Percentiles rank a stretch among this genome's conserved stretches.
phyloP scores from a whole-genome alignment of 2,797 vertebrate genomes.

The Gambelia wislizenii region DNA sequence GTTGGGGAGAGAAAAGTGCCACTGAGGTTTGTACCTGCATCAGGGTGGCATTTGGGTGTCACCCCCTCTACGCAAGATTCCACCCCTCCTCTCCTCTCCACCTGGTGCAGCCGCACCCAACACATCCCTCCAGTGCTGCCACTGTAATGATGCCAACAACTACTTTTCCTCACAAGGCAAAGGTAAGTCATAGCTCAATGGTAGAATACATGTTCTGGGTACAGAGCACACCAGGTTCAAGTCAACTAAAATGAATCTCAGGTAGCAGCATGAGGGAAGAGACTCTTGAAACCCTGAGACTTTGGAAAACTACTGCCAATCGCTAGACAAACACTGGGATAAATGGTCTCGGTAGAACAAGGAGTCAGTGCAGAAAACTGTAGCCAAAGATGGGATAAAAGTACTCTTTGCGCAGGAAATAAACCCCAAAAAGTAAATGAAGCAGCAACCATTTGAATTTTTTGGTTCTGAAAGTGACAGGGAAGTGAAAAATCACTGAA shows the following conservation, averaged over 20 bases:
- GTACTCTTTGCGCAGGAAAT: conserved; percentile 16
- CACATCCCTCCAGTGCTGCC: too few relatives aligned
- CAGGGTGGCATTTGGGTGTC: too few relatives aligned
- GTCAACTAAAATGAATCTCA: background rate
- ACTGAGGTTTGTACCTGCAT: too few relatives aligned
- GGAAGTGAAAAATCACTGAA: conserved; percentile 42
- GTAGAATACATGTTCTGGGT: background rate
- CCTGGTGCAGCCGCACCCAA: too few relatives aligned
- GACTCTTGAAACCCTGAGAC: background rate
- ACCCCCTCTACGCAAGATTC: too few relatives aligned
- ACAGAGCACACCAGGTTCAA: background rate
- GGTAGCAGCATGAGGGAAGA: background rate
- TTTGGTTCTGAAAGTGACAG: background rate
- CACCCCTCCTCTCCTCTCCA: too few relatives aligned
- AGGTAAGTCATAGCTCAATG: background rate
- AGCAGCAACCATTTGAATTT: background rate
- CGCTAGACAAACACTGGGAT: background rate
- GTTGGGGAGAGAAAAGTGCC: too few relatives aligned
- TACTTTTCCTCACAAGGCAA: background rate
- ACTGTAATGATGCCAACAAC: too few relatives aligned
- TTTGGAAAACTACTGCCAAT: background rate
- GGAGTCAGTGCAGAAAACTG: background rate
- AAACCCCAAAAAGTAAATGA: conserved; percentile 16
- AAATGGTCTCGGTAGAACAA: background rate
- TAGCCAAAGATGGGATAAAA: background rate